These are phyloP conservation scores for Apostichopus californicus DNA, from an alignment of 35 echinoderm and acorn worm species.

Conservation along the genomic window DNA sequence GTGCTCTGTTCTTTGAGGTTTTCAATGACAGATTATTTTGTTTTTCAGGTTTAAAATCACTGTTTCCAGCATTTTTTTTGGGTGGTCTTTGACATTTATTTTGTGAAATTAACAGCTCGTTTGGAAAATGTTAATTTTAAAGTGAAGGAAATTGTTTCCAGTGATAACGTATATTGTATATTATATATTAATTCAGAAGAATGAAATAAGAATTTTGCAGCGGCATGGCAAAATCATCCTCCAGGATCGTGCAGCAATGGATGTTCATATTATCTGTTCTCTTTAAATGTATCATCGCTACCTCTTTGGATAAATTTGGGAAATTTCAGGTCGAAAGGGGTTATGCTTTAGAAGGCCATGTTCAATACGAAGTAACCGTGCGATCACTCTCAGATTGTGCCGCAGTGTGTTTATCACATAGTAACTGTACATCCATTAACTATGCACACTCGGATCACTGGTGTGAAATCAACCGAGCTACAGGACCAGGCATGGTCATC, in stretches of 20 bases:
- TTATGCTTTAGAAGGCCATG: not conserved
- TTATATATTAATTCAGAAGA: too few species aligned
- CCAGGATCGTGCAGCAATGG: not conserved
- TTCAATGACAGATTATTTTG: too few species aligned
- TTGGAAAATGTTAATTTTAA: too few species aligned
- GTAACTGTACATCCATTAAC: not conserved
- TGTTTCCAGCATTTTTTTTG: too few species aligned
- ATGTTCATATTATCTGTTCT: not conserved
- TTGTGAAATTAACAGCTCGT: too few species aligned
- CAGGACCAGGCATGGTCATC: not conserved
- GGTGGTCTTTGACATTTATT: too few species aligned
- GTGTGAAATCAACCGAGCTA: not conserved
- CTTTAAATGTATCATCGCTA: not conserved
- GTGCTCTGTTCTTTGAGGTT: too few species aligned
- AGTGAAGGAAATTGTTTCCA: too few species aligned
- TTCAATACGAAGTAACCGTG: not conserved
- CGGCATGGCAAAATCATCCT: too few species aligned
- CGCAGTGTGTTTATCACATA: not conserved
- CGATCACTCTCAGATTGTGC: not conserved
- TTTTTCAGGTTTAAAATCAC: too few species aligned
- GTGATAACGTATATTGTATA: too few species aligned
- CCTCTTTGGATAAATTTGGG: not conserved
- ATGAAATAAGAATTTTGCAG: too few species aligned
- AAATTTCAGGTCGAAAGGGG: not conserved
- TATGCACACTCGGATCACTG: not conserved